Conservation (phyloP, 2,797 vertebrate genomes). For the Leptatherina wallacei region DNA sequence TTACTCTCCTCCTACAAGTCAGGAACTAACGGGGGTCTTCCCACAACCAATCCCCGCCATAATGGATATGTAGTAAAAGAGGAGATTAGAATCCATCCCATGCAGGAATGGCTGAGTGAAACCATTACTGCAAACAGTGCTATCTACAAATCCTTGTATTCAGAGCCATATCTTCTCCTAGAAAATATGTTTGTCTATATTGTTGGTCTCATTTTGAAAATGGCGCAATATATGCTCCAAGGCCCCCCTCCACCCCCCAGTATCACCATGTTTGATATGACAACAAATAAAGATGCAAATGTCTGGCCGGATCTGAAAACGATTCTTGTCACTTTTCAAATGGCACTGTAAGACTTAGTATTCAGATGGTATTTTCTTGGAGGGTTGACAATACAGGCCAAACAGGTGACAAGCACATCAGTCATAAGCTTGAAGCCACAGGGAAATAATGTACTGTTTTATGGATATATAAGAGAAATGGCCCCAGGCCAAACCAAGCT, state of each 20-base stretch:
- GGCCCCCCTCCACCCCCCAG: not conserved
- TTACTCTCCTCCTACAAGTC: conserved; percentile 51
- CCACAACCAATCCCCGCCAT: conserved; percentile 45
- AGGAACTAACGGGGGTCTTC: conserved; percentile 55
- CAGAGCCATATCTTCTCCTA: conserved; percentile 29
- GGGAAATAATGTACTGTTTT: conserved; percentile 74
- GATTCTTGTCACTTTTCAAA: conserved; percentile 45
- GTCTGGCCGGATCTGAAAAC: conserved; percentile 33
- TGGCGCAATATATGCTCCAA: conserved; percentile 21
- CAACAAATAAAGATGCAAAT: conserved; percentile 61
- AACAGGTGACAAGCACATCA: conserved; percentile 74
- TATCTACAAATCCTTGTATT: conserved; percentile 64
- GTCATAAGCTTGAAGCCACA: conserved; percentile 62
- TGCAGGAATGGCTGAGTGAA: conserved; percentile 52
- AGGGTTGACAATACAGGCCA: conserved; percentile 52
- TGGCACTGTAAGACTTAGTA: conserved; percentile 30
- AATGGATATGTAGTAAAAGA: conserved; percentile 52
- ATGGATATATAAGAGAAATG: conserved; percentile 78
- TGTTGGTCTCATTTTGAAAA: conserved; percentile 29
- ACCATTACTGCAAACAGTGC: conserved; percentile 51
- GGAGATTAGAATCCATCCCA: conserved; percentile 59
- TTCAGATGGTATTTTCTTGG: conserved; percentile 52
- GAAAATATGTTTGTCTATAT: conserved; percentile 40
- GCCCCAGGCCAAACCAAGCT: conserved; percentile 78
- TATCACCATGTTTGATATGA: conserved; percentile 34